Evolutionary conservation across 2,797 vertebrate genomes (phyloP).

Genomic region (Percopsis omiscomaycus): DNA sequence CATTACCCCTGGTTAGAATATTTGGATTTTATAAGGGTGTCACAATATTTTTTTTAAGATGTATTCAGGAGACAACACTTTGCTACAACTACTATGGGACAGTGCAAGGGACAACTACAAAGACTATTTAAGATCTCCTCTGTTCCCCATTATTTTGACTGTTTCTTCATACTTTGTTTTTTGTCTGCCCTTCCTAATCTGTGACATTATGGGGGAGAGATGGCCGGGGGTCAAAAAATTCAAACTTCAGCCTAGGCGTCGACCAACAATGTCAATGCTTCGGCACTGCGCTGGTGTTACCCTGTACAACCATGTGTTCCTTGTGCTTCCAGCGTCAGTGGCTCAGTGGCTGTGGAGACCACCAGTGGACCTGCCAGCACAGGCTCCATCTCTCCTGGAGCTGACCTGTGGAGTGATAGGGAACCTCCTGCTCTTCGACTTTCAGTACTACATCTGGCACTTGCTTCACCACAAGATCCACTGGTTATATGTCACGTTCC

Average conservation of each 20-base stretch:
- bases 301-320: slow-evolving; percentile 72
- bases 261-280: slow-evolving; percentile 63
- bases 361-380: slow-evolving; percentile 65
- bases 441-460: slow-evolving; percentile 77
- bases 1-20: slow-evolving; percentile 16
- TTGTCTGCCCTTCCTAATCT: slow-evolving; percentile 69
- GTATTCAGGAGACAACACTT: slow-evolving; percentile 45
- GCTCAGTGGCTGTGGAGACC: slow-evolving; percentile 79
- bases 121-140: slow-evolving; percentile 71
- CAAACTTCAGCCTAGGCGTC: slow-evolving; percentile 71
- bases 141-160: slow-evolving; percentile 72
- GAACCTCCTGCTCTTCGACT: slow-evolving; percentile 77
- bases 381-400: slow-evolving; percentile 65
- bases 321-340: slow-evolving; percentile 74
- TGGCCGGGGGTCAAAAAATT: slow-evolving; percentile 68
- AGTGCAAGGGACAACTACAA: slow-evolving; percentile 63
- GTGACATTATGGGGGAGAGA: slow-evolving; percentile 70
- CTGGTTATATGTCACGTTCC: slow-evolving; percentile 75
- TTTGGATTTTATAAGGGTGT: slow-evolving; percentile 4
- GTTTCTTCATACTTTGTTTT: slow-evolving; percentile 75
- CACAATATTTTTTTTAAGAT: slow-evolving; percentile 29
- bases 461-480: slow-evolving; percentile 72
- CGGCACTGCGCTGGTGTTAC: slow-evolving; percentile 74
- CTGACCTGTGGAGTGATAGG: slow-evolving; percentile 61
- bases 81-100: slow-evolving; percentile 76